Conservation (phyloP, 1,140 invertebrate genomes). For the Dolichoris vasculosae region DNA sequence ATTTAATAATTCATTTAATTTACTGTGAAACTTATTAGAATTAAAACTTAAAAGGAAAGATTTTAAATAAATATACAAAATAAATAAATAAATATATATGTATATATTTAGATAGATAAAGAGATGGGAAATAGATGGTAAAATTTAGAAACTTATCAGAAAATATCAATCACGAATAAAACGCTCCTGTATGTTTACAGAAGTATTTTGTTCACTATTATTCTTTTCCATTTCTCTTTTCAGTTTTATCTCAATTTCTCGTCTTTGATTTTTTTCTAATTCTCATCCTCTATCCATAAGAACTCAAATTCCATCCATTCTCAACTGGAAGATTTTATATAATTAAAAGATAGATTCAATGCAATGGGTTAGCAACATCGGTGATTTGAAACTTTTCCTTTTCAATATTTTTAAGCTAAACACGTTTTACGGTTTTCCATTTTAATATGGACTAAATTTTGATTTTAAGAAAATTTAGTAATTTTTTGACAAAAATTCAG, state of each 20-base stretch:
- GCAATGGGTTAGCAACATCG: background rate
- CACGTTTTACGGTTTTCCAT: no score
- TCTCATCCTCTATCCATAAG: background rate
- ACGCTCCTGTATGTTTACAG: constrained; percentile 27
- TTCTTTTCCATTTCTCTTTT: background rate
- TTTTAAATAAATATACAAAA: no score
- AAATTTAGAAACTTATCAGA: background rate
- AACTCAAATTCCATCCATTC: background rate
- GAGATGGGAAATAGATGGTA: background rate
- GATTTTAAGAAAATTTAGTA: no score
- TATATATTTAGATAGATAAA: constrained; percentile 2
- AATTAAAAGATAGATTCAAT: background rate
- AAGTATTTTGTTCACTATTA: constrained; percentile 22
- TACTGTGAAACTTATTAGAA: no score
- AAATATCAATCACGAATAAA: constrained; percentile 21
- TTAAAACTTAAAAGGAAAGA: no score
- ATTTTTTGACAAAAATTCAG: no score
- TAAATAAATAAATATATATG: no score
- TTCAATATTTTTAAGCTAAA: background rate
- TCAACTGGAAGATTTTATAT: background rate
- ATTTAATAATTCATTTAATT: no score
- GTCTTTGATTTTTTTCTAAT: background rate
- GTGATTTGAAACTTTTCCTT: background rate
- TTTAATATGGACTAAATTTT: no score
- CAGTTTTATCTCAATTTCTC: background rate